Conservation (phyloP, 2,888 invertebrate species). For the Tubulanus polymorphus region DNA sequence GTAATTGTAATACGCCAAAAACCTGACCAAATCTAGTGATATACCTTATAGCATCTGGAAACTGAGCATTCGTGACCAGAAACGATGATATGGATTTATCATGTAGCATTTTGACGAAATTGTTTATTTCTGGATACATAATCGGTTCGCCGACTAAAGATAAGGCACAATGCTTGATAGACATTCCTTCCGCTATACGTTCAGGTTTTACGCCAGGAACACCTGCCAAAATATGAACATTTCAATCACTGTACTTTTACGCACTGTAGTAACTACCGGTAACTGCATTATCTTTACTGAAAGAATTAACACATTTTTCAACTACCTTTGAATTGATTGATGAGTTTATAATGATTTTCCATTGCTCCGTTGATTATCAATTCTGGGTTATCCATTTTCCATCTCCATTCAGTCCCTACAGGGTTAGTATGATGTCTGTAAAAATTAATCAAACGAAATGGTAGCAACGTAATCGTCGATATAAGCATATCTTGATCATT, state of each 20-base stretch:
- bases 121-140: conserved; percentile 62
- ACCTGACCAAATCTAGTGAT: no score
- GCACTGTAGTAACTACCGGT: neutral
- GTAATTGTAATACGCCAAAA: no score
- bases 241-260: neutral
- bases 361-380: conserved; percentile 57
- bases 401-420: conserved; percentile 63
- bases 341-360: conserved; percentile 58
- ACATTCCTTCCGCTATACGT: conserved; percentile 56
- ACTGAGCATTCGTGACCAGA: conserved; percentile 62
- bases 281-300: neutral
- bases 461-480: neutral
- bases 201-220: conserved; percentile 60
- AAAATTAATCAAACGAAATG: neutral
- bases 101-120: conserved; percentile 57
- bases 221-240: conserved; percentile 41
- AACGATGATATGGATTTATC: conserved; percentile 58
- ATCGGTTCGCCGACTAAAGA: conserved; percentile 63
- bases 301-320: neutral
- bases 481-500: no score
- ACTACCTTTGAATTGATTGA: conserved; percentile 54
- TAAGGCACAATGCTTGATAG: conserved; percentile 59
- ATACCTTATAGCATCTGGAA: conserved; percentile 60
- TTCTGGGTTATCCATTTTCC: conserved; percentile 60
- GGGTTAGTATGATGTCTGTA: conserved; percentile 56